These are phyloP conservation scores for Eledone cirrhosa DNA, from an alignment of 2,888 invertebrate species.

Conservation along the genomic window DNA sequence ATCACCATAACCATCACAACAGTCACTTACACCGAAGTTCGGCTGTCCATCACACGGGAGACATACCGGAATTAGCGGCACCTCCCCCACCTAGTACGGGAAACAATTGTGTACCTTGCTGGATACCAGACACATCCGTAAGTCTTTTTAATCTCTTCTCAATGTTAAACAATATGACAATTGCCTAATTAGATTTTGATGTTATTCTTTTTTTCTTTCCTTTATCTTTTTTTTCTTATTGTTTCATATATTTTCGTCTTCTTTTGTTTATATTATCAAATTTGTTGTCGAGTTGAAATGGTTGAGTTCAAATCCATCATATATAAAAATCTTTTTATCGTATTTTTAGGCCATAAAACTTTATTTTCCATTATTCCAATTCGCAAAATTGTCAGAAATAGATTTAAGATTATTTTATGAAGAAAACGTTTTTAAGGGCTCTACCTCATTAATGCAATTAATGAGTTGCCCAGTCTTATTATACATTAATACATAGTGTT, in stretches of 20 bases:
- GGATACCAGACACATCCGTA: slow-evolving; percentile 22
- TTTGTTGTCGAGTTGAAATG: no score
- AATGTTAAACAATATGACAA: not conserved
- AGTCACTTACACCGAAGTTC: not conserved
- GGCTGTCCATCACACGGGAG: not conserved
- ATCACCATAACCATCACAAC: slow-evolving; percentile 12
- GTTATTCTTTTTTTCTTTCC: not conserved
- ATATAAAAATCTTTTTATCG: no score
- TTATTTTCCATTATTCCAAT: no score
- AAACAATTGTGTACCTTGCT: slow-evolving; percentile 19
- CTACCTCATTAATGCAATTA: no score
- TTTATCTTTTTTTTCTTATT: not conserved
- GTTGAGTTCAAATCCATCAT: no score
- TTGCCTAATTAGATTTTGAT: not conserved
- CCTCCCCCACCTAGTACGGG: not conserved
- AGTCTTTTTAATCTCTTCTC: not conserved
- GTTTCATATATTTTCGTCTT: not conserved
- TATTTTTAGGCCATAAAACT: no score
- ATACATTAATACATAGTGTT: no score
- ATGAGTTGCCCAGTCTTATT: no score
- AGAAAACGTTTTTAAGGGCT: no score
- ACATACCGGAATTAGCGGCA: slow-evolving; percentile 6
- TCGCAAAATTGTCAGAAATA: no score
- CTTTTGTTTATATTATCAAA: not conserved
- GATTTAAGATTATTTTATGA: no score